Evolutionary conservation across 2,797 vertebrate species (phyloP).

Genomic region (Muraenolepis orangiensis): DNA sequence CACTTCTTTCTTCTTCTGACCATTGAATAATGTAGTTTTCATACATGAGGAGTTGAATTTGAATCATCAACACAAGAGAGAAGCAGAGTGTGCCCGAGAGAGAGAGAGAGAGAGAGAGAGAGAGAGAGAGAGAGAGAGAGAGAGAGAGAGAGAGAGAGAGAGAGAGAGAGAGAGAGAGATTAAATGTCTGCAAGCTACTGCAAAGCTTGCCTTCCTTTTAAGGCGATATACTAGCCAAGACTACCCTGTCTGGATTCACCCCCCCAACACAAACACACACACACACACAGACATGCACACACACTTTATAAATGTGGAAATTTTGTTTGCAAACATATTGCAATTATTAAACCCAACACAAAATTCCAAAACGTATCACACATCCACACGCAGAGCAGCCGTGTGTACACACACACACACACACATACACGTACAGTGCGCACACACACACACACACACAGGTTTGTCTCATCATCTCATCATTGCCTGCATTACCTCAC

Average conservation of each 20-base stretch:
- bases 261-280: slow-evolving; percentile 23
- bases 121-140: neutral
- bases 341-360: neutral
- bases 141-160: slow-evolving; percentile 1
- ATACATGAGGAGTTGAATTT: neutral
- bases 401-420: slow-evolving; percentile 11
- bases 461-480: slow-evolving; percentile 44
- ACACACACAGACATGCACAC: slow-evolving; percentile 5
- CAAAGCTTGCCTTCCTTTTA: slow-evolving; percentile 70
- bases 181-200: slow-evolving; percentile 50
- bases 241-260: slow-evolving; percentile 49
- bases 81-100: neutral
- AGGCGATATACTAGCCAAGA: slow-evolving; percentile 62
- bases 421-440: slow-evolving; percentile 10
- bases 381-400: slow-evolving; percentile 14
- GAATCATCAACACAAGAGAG: neutral
- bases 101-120: neutral
- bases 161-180: slow-evolving; percentile 16
- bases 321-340: neutral
- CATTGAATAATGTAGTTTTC: too few species aligned
- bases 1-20: too few species aligned
- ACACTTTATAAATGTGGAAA: too few species aligned
- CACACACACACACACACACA: slow-evolving; percentile 11
- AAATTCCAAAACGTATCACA: neutral
- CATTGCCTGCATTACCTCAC: slow-evolving; percentile 54